Evolutionary conservation across 2,888 invertebrate genomes (phyloP), one percentile per base, ranked within the genome.

Genomic region (Caenorhabditis zanzibari): DNA sequence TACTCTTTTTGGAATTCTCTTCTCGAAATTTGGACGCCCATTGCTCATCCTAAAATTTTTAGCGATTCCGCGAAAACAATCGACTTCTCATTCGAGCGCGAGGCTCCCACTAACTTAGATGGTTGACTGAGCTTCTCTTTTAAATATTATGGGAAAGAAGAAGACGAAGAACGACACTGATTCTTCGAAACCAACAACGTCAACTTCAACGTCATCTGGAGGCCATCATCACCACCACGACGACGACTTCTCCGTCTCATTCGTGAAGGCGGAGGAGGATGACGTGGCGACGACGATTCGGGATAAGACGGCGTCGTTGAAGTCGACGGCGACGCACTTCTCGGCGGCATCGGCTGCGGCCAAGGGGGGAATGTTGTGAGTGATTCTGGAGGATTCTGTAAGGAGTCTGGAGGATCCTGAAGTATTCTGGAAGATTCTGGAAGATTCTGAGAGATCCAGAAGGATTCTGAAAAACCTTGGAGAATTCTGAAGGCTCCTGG

Each of bases 231-330:
- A n/a, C n/a, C n/a, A n/a, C n/a, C n/a, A n/a, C n/a, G n/a, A 32
- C 24, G 73, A 81, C 47, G 75, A 81, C 26, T 76, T 59, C 24
- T 72, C 72, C 12, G 82, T 82, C 0, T 69, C 69, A 3, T 82
- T 82, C 44, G 82, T 82, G 14, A 82, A 75, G 44, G 26, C 72
- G 10, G 64, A 76, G 38, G 82, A 71, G 22, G 75, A 75, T 41
- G 69, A 69, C 32, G 76, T 66, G 69, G 47, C 71, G 19, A 58
- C 83, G 0, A 74, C 79, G 22, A 75, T 87, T 35, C 32, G 73
- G 5, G 84, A 87, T 35, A 82, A 85, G 59, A 87, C 87, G 5
- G 82, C 84, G 2, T 85, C 85, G 35, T 68, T 87, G 19, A 85
- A 87, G 35, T 87, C 87, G 32, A 85, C 75, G 10, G 81, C 83